Evolutionary conservation across 2,797 vertebrate species (phyloP).

Genomic region (Onychomys leucogaster): DNA sequence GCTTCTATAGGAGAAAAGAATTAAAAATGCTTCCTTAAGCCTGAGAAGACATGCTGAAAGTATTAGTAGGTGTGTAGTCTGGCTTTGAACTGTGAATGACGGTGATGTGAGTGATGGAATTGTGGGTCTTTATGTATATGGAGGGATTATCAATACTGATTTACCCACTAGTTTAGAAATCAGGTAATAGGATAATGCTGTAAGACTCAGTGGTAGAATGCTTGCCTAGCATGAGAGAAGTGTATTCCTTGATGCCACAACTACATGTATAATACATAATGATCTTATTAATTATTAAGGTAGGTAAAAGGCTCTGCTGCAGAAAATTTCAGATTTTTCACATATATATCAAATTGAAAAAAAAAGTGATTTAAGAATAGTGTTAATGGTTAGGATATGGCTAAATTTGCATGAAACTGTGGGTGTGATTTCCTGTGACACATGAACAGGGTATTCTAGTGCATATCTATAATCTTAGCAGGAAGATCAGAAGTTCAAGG

Average conservation of each 20-base stretch:
- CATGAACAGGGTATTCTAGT: neutral
- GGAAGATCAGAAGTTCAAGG: neutral
- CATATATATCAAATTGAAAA: neutral
- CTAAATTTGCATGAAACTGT: neutral
- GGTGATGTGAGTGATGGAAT: neutral
- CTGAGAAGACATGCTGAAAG: neutral
- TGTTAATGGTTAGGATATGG: neutral
- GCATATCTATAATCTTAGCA: neutral
- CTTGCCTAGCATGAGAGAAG: neutral
- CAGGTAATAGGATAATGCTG: neutral
- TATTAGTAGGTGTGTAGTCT: neutral
- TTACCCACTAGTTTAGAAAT: conserved; percentile 30
- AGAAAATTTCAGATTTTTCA: neutral
- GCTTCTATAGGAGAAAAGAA: conserved; percentile 45
- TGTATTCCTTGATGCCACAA: neutral
- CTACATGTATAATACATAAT: neutral
- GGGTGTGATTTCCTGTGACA: neutral
- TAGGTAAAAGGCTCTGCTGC: conserved; percentile 10
- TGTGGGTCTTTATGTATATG: neutral
- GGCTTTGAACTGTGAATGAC: neutral
- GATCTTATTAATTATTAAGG: conserved; percentile 20
- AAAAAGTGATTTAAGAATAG: neutral
- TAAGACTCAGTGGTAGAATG: neutral
- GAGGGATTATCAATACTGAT: neutral
- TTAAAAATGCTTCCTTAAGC: conserved; percentile 3